These are phyloP conservation scores for Andrena dorsata DNA, from an alignment of 2,888 invertebrate species.

Conservation along the genomic window DNA sequence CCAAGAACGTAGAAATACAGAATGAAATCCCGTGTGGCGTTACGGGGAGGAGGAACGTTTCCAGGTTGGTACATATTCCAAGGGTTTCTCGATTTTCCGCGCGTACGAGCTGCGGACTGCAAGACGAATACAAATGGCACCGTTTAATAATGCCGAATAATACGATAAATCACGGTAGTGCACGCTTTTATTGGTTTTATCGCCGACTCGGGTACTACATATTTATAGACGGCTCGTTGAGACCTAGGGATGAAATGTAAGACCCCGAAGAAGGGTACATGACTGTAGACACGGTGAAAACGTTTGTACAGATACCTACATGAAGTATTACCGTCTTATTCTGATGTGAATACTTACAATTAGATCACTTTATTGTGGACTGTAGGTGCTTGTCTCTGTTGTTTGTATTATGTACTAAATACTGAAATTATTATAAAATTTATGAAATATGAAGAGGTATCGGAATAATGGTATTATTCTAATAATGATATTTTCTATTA, in stretches of 20 bases:
- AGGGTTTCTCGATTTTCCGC: constrained; percentile 31
- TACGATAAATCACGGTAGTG: constrained; percentile 25
- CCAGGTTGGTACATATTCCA: constrained; percentile 9
- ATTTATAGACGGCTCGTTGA: constrained; percentile 16
- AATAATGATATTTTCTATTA: too few species aligned
- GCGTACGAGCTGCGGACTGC: constrained; percentile 16
- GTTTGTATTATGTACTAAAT: too few species aligned
- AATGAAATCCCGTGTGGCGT: constrained; percentile 19
- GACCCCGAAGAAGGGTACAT: not conserved
- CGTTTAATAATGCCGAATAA: constrained; percentile 43
- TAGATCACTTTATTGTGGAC: too few species aligned
- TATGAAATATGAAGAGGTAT: too few species aligned
- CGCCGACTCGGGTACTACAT: not conserved
- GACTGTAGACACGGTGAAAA: not conserved
- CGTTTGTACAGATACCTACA: too few species aligned
- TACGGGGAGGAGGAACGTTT: not conserved
- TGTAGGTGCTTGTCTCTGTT: too few species aligned
- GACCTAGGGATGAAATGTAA: not conserved
- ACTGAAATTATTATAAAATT: too few species aligned
- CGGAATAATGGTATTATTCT: too few species aligned
- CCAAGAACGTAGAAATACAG: constrained; percentile 27
- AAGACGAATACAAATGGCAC: constrained; percentile 40
- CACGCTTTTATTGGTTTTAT: constrained; percentile 20
- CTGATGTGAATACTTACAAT: too few species aligned
- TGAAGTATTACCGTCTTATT: too few species aligned